Evolutionary conservation across 2,113 vertebrate genomes (phyloP).

Genomic region (Megaptera novaeangliae): DNA sequence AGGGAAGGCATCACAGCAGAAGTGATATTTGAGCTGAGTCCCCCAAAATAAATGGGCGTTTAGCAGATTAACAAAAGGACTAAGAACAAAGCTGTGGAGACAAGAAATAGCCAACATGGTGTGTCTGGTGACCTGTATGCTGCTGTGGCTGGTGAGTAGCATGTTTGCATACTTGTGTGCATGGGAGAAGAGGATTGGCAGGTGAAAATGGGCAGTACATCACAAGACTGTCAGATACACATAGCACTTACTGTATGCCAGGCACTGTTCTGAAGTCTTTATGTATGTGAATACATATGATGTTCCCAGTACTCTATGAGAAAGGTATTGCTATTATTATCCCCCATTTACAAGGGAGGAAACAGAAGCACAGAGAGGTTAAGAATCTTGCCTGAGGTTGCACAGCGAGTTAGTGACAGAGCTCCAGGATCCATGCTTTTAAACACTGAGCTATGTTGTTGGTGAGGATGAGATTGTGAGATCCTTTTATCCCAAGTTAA

Average conservation of each 20-base stretch:
- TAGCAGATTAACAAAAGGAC: background rate
- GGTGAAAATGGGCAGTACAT: background rate
- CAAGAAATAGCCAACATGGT: rapidly evolving
- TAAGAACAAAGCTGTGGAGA: background rate
- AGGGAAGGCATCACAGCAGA: background rate
- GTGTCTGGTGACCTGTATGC: background rate
- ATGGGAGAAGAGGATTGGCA: background rate
- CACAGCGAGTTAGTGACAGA: background rate
- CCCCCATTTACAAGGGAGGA: background rate
- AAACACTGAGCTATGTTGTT: background rate
- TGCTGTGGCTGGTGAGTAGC: rapidly evolving
- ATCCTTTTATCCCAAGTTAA: background rate
- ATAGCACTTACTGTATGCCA: too few relatives aligned
- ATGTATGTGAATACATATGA: background rate
- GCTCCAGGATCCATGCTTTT: background rate
- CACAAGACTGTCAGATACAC: background rate
- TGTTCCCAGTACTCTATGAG: background rate
- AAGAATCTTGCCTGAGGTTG: background rate
- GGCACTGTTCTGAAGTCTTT: background rate
- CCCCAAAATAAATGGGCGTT: background rate
- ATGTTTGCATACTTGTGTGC: background rate
- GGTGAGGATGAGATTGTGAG: background rate
- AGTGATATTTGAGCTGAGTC: background rate
- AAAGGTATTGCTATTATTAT: background rate
- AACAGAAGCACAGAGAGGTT: background rate